phyloP scores from a whole-genome alignment of 2,113 vertebrate species.

The Phoenicopterus ruber region DNA sequence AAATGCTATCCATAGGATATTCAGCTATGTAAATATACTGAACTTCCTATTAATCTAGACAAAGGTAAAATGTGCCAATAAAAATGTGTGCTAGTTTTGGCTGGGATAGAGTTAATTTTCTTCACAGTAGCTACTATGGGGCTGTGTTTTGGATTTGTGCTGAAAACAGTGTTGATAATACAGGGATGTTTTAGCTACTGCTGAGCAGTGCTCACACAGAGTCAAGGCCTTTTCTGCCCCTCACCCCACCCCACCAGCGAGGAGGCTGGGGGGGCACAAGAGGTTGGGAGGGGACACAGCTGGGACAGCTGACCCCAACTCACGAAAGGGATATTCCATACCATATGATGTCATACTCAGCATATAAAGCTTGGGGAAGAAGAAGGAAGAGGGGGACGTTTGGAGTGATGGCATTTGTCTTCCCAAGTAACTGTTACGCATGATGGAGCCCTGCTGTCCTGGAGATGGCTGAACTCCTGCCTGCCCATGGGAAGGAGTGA shows the following conservation, averaged over 20 bases:
- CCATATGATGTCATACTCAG: fast-evolving
- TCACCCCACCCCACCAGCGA: background rate
- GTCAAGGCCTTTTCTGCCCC: background rate
- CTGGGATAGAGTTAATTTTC: background rate
- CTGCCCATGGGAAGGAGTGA: too few species aligned
- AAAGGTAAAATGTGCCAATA: background rate
- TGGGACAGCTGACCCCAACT: background rate
- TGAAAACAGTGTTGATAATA: background rate
- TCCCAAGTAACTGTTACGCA: too few species aligned
- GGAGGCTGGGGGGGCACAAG: background rate
- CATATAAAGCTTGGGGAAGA: too few species aligned
- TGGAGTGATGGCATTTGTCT: too few species aligned
- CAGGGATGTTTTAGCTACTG: background rate
- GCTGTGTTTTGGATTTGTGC: background rate
- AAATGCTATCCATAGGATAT: background rate
- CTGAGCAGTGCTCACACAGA: background rate
- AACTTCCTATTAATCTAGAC: background rate
- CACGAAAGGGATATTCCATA: background rate
- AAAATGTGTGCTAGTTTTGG: background rate
- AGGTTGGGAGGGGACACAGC: background rate
- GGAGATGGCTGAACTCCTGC: too few species aligned
- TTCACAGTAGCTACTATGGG: fast-evolving
- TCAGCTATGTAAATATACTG: background rate
- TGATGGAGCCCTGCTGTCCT: background rate
- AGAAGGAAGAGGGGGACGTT: fast-evolving